Conservation (phyloP, 1,140 invertebrate genomes). For the Drosophila seguyi region DNA sequence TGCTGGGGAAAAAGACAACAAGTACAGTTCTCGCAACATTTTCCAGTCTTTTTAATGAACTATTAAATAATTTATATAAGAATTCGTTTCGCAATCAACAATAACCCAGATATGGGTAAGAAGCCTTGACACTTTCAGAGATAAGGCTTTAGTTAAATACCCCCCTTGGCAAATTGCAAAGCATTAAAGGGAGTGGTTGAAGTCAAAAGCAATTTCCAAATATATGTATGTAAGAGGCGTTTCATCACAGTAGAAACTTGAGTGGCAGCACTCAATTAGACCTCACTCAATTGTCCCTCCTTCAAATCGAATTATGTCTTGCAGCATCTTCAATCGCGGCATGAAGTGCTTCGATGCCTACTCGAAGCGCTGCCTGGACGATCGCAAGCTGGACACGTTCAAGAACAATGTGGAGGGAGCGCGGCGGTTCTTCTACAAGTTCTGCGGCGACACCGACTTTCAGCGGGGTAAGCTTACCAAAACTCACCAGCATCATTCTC, state of each 20-base stretch:
- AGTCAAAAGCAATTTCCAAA: conserved; percentile 4
- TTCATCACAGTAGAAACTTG: conserved; percentile 7
- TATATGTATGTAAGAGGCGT: neutral
- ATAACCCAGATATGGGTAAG: neutral
- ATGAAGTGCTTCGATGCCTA: conserved; percentile 83
- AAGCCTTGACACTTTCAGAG: too few relatives aligned
- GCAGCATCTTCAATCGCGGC: conserved; percentile 78
- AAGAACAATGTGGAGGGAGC: conserved; percentile 80
- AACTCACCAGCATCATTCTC: neutral
- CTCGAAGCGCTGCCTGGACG: conserved; percentile 66
- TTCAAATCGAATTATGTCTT: conserved; percentile 44
- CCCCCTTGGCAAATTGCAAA: too few relatives aligned
- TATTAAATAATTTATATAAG: too few relatives aligned
- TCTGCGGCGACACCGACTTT: conserved; percentile 73
- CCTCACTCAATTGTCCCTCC: conserved; percentile 21
- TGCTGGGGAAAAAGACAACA: too few relatives aligned
- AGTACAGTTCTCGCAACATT: neutral
- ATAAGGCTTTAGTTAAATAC: neutral
- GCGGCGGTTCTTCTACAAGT: conserved; percentile 74
- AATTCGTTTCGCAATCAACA: neutral
- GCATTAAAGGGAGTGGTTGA: neutral
- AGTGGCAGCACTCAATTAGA: conserved; percentile 31
- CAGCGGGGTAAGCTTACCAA: conserved; percentile 64
- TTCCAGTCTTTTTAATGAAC: too few relatives aligned
- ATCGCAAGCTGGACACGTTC: conserved; percentile 64